Conservation (phyloP, 2,113 vertebrate species). For the Sapayoa aenigma region DNA sequence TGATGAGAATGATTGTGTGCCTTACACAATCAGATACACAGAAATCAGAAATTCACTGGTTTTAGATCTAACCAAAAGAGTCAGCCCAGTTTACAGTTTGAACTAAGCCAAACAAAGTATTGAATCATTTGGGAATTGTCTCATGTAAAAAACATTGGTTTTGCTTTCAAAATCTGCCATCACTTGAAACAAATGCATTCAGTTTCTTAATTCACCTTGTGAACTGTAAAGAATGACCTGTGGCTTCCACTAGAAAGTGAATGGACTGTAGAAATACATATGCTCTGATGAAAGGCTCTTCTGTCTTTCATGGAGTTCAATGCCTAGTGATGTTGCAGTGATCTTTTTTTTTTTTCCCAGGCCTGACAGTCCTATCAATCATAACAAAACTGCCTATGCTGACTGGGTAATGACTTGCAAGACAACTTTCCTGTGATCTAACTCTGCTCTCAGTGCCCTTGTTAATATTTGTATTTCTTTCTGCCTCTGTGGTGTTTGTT, state of each 20-base stretch:
- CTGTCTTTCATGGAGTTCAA: background rate
- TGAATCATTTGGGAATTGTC: background rate
- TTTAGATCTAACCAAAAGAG: background rate
- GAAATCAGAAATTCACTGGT: no score
- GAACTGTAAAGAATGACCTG: background rate
- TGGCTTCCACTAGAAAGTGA: background rate
- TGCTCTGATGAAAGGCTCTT: background rate
- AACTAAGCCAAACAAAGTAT: background rate
- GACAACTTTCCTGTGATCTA: background rate
- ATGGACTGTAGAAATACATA: background rate
- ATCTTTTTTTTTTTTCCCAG: background rate
- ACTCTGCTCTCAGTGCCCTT: background rate
- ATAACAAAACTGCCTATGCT: background rate
- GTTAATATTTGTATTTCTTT: background rate
- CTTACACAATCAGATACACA: no score
- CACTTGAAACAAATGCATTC: background rate
- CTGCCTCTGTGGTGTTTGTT: background rate
- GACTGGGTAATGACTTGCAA: background rate
- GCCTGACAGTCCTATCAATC: background rate
- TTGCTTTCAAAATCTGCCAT: background rate
- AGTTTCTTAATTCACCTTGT: background rate
- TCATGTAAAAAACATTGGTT: background rate
- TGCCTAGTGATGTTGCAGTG: background rate
- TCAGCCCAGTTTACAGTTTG: background rate
- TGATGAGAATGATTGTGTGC: no score